Conservation (phyloP, 2,888 invertebrate genomes). For the Nycteola revayana region DNA sequence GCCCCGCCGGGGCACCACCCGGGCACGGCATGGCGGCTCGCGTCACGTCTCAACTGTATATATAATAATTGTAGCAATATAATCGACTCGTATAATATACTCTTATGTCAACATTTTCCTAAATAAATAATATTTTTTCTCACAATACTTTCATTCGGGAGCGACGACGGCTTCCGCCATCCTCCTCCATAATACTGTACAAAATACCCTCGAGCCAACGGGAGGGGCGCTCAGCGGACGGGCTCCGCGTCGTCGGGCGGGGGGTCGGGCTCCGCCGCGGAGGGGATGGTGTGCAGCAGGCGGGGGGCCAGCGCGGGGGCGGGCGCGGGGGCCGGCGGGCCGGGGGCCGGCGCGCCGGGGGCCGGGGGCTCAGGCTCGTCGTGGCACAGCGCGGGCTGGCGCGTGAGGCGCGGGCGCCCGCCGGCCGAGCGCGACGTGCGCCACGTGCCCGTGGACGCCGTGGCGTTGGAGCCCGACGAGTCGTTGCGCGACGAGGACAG, state of each 20-base stretch:
- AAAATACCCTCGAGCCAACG: constrained; percentile 29
- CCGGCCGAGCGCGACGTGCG: constrained; percentile 93
- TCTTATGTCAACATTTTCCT: constrained; percentile 37
- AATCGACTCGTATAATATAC: constrained; percentile 34
- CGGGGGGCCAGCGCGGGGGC: constrained; percentile 56
- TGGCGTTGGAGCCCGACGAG: constrained; percentile 93
- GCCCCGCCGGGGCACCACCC: constrained; percentile 19
- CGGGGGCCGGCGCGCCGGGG: constrained; percentile 66
- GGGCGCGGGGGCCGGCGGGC: constrained; percentile 67
- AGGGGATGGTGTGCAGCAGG: constrained; percentile 60
- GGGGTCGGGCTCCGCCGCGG: constrained; percentile 54
- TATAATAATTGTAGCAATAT: constrained; percentile 27
- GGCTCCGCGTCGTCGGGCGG: constrained; percentile 17
- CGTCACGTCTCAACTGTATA: constrained; percentile 23
- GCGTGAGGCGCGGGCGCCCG: constrained; percentile 83
- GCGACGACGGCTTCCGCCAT: constrained; percentile 18
- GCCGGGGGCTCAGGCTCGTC: too few species aligned
- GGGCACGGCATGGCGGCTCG: constrained; percentile 37
- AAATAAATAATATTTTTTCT: constrained; percentile 46
- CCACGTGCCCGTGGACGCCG: constrained; percentile 95
- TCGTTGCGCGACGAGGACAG: constrained; percentile 95
- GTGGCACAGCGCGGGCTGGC: constrained; percentile 45
- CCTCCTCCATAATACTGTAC: constrained; percentile 54
- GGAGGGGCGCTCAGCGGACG: constrained; percentile 12
- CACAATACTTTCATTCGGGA: constrained; percentile 41